Evolutionary conservation across 2,888 invertebrate species (phyloP).

Genomic region (Artemia sp.): DNA sequence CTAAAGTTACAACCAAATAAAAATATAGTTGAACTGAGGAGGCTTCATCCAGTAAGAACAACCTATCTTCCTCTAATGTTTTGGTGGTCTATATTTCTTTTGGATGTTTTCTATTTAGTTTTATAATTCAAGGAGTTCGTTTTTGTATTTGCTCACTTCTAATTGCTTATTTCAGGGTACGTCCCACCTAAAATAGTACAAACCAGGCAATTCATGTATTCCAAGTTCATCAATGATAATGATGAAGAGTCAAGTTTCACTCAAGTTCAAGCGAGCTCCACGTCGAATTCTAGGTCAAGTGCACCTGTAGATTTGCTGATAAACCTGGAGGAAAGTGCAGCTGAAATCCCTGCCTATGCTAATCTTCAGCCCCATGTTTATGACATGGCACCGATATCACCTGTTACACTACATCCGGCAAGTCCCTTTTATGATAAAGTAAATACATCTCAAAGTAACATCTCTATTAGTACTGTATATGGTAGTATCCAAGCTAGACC

Average conservation of each 20-base stretch:
- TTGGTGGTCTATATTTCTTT: no score
- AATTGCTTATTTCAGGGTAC: conserved; percentile 5
- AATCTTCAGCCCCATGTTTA: background rate
- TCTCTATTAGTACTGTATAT: no score
- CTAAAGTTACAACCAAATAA: no score
- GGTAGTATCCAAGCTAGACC: no score
- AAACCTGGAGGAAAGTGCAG: conserved; percentile 26
- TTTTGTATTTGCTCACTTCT: background rate
- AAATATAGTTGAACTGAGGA: no score
- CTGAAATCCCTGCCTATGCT: conserved; percentile 28
- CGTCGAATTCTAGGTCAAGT: background rate
- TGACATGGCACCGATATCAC: background rate
- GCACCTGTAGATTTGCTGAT: conserved; percentile 26
- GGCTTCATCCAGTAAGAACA: no score
- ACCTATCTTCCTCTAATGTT: no score
- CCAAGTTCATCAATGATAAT: conserved; percentile 58
- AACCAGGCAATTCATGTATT: conserved; percentile 59
- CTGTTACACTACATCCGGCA: no score
- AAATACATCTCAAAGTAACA: no score
- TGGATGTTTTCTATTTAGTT: no score
- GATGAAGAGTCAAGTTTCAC: conserved; percentile 25
- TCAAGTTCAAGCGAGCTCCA: background rate
- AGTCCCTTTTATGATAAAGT: no score
- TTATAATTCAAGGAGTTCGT: background rate
- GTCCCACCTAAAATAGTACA: conserved; percentile 17